Evolutionary conservation across 2,113 vertebrate species (phyloP), one percentile per base, ranked within the genome.

Genomic region (Tachuris rubrigastra): DNA sequence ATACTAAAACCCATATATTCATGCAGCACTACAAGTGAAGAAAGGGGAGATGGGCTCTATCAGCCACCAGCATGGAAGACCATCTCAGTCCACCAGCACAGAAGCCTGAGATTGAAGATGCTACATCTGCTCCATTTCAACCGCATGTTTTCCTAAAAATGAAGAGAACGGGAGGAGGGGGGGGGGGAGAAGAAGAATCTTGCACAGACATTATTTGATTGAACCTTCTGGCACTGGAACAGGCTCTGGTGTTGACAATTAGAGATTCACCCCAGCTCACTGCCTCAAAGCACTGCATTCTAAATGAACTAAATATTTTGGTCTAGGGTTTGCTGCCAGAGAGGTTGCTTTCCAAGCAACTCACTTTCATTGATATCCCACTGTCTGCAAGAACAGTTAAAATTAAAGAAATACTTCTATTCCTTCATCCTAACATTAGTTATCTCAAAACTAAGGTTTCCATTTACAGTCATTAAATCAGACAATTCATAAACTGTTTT

Each of bases 21-120:
- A 53, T 72, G 59, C 28, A 68, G n/a, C 59, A 44, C 20, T 0
- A 0, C 13, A 37, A 13, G 13, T 50, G 33, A 49, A 37, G 27
- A 46, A 42, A 0, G 1, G 12, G 8, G 9, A 59, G 35, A 39
- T 19, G 1, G 0, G 20, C 9, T 78, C 55, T 33, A 65, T 33
- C n/a, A 55, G 24, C n/a, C 52, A 65, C 8, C 37, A 50, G 37
- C 22, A 9, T 31, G 25, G 55, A 83, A 41, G n/a, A 27, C 30
- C 22, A 25, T 49, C 6, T 24, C 2, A 2, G 39, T 66, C 68
- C 60, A 87, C 49, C 23, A 68, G 44, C 19, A 83, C 8, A 62
- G 37, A 62, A 63, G 37, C 27, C 27, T 41, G 62, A 62, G 18
- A 62, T 14, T 44, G 20, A 15, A 69, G 33, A 46, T 68, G 11